phyloP scores from a whole-genome alignment of 2,888 invertebrate genomes.

The Caenorhabditis zanzibari region DNA sequence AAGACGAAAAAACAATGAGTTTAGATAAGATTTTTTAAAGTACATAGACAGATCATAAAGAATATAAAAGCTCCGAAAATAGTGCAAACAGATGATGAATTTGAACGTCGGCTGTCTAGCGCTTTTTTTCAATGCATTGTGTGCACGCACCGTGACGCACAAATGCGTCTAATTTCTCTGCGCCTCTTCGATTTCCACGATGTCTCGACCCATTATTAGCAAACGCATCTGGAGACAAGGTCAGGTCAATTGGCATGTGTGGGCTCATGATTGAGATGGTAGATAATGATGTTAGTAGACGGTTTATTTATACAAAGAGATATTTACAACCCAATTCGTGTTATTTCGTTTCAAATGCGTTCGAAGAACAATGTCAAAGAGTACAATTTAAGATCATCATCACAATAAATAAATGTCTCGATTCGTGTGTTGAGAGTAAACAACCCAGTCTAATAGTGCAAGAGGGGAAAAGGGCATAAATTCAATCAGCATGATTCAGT shows the following conservation, averaged over 20 bases:
- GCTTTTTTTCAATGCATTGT: constrained; percentile 37
- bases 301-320: constrained; percentile 19
- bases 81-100: constrained; percentile 18
- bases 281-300: constrained; percentile 1
- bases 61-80: not conserved
- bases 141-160: constrained; percentile 40
- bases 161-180: constrained; percentile 29
- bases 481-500: constrained; percentile 41
- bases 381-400: constrained; percentile 24
- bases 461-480: not conserved
- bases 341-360: too few species aligned
- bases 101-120: constrained; percentile 44
- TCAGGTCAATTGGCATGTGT: constrained; percentile 29
- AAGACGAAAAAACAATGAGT: not conserved
- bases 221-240: constrained; percentile 27
- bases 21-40: constrained; percentile 28
- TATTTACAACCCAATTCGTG: constrained; percentile 16
- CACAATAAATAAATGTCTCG: constrained; percentile 42
- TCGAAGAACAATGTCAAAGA: too few species aligned
- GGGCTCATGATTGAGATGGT: constrained; percentile 16
- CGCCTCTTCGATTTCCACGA: constrained; percentile 9
- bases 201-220: not conserved
- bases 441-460: constrained; percentile 16
- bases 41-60: not conserved
- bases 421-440: constrained; percentile 5